A percentile compares a stretch with the other conserved stretches of the same genome.
phyloP scores from a whole-genome alignment of 2,797 vertebrate genomes.

The Aratinga solstitialis region DNA sequence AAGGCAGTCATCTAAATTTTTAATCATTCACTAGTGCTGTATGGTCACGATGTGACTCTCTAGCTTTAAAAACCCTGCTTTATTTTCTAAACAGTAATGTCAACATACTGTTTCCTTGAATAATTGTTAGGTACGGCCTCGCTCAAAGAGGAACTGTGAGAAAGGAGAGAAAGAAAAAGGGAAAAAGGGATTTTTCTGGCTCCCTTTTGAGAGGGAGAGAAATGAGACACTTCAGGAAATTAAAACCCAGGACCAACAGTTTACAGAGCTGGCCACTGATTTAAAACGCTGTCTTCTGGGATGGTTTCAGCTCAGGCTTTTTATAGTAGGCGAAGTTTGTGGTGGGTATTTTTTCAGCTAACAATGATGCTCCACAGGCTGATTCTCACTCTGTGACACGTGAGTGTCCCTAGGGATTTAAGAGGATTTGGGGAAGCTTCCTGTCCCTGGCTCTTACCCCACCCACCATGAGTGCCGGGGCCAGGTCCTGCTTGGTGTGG shows the following conservation, averaged over 20 bases:
- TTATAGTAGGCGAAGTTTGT: background rate
- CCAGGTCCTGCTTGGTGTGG: accelerated
- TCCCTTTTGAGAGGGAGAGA: background rate
- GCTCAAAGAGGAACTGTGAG: slow-evolving; percentile 21
- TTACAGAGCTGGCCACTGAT: background rate
- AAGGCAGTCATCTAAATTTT: slow-evolving; percentile 95
- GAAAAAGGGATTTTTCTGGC: background rate
- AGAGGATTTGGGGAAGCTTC: slow-evolving; percentile 18
- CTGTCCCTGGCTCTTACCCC: background rate
- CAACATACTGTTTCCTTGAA: slow-evolving; percentile 78
- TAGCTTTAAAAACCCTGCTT: slow-evolving; percentile 63
- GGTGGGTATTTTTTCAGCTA: background rate
- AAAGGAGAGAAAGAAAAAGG: background rate
- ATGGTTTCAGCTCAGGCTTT: background rate
- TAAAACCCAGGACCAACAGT: background rate
- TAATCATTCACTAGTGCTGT: slow-evolving; percentile 89
- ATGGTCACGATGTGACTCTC: slow-evolving; percentile 78
- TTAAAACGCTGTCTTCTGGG: background rate
- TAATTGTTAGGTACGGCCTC: slow-evolving; percentile 72
- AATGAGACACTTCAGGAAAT: slow-evolving; percentile 9
- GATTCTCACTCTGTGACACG: background rate
- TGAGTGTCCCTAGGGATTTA: background rate
- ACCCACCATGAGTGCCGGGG: accelerated
- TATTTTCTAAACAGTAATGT: slow-evolving; percentile 80
- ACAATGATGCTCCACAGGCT: background rate